Percentiles rank a stretch among this genome's conserved stretches.
Conservation (phyloP, 2,888 invertebrate genomes). For the Lasioglossum morio region DNA sequence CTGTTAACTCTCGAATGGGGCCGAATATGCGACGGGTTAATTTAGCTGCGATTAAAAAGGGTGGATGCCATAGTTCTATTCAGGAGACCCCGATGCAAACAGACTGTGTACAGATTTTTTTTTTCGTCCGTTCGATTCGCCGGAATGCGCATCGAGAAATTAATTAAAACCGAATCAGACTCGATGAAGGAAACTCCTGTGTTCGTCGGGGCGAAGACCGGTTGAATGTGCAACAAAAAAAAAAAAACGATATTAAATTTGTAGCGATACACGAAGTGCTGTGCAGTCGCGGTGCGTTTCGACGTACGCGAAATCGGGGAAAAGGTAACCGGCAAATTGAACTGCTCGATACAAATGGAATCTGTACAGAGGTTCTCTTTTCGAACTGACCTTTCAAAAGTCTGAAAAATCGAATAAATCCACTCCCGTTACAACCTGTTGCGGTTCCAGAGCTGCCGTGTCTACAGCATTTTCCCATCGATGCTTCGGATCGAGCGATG, state of each 20-base stretch:
- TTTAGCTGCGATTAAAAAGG: not conserved
- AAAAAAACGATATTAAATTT: conserved; percentile 9
- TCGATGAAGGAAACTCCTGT: not conserved
- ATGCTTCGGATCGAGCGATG: not conserved
- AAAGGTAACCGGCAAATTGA: conserved; percentile 12
- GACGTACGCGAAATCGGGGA: not conserved
- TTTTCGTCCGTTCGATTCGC: not conserved
- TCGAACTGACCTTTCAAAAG: conserved; percentile 17
- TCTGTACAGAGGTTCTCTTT: not conserved
- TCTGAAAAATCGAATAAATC: conserved; percentile 33
- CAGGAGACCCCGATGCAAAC: not conserved
- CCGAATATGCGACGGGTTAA: not conserved
- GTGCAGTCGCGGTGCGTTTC: not conserved
- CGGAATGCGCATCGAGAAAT: not conserved
- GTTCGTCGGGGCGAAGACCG: not conserved
- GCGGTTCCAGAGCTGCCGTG: conserved; percentile 16
- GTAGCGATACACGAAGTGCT: not conserved
- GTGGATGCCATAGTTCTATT: not conserved
- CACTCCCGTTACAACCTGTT: conserved; percentile 47
- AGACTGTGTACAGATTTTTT: not conserved
- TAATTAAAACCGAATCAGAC: not conserved
- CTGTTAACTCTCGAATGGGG: conserved; percentile 4
- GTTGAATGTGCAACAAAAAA: not conserved
- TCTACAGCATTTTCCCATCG: conserved; percentile 15
- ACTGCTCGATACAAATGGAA: conserved; percentile 24